Conservation (phyloP, 2,797 vertebrate genomes). For the Vireo griseus region DNA sequence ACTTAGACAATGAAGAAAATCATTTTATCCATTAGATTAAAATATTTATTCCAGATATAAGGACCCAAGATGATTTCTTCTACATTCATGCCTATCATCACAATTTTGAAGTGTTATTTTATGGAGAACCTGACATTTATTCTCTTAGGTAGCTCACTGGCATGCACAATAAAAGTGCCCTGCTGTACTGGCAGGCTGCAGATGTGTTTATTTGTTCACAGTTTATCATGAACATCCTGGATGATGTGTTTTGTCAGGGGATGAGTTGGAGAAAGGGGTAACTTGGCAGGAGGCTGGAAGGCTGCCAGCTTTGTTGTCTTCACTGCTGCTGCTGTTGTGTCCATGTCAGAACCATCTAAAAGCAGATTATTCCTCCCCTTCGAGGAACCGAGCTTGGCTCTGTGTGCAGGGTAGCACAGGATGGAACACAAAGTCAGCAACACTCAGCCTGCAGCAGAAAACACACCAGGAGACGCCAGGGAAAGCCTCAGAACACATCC, state of each 20-base stretch:
- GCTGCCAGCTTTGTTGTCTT: conserved; percentile 1
- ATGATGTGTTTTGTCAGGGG: conserved; percentile 20
- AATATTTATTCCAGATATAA: background rate
- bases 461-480: background rate
- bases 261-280: background rate
- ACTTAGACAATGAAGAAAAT: background rate
- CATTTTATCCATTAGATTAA: background rate
- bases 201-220: conserved; percentile 28
- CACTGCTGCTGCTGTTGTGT: background rate
- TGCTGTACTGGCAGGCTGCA: background rate
- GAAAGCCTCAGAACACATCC: background rate
- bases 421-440: background rate
- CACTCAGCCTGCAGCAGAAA: background rate
- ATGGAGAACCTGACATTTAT: background rate
- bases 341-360: background rate
- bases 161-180: background rate
- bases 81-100: background rate
- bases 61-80: background rate
- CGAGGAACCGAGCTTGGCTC: background rate
- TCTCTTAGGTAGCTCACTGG: background rate
- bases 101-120: background rate
- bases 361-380: background rate
- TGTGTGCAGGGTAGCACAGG: background rate
- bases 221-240: background rate
- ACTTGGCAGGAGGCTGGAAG: conserved; percentile 26